Evolutionary conservation across 1,140 invertebrate species (phyloP).

Genomic region (Drosophila orena): DNA sequence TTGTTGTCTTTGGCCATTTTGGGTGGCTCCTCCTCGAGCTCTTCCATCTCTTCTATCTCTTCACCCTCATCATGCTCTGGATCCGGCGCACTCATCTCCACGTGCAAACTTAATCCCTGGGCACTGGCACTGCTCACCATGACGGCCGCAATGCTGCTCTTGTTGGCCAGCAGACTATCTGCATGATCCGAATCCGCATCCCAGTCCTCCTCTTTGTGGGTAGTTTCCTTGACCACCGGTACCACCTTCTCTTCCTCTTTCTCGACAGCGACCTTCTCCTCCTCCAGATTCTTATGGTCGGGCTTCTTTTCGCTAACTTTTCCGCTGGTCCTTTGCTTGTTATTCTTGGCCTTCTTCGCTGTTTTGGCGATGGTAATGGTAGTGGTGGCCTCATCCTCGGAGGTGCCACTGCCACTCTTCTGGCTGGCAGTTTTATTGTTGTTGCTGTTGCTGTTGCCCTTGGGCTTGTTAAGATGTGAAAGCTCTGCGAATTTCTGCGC

Average conservation of each 20-base stretch:
- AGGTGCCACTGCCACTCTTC: constrained; percentile 49
- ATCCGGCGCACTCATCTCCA: constrained; percentile 31
- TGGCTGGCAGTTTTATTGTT: constrained; percentile 36
- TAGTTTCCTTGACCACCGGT: not conserved
- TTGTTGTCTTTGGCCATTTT: constrained; percentile 18
- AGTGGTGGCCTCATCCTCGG: constrained; percentile 45
- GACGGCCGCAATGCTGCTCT: constrained; percentile 45
- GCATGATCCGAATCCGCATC: constrained; percentile 54
- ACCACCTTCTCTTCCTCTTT: not conserved
- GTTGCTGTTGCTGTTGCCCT: constrained; percentile 11
- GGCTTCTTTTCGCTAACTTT: constrained; percentile 21
- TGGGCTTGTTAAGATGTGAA: constrained; percentile 67
- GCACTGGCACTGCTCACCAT: constrained; percentile 70
- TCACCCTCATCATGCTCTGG: not conserved
- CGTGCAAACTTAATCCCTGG: constrained; percentile 59
- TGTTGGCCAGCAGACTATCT: constrained; percentile 58
- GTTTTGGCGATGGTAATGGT: constrained; percentile 21
- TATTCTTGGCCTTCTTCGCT: constrained; percentile 32
- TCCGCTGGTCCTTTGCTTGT: constrained; percentile 33
- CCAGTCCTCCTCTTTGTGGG: not conserved
- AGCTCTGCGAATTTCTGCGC: constrained; percentile 59
- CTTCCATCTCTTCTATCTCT: not conserved
- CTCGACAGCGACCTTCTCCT: constrained; percentile 21
- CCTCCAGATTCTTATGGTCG: constrained; percentile 9
- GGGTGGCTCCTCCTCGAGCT: not conserved